Conservation (phyloP, 2,797 vertebrate species). For the Chelidonichthys spinosus region DNA sequence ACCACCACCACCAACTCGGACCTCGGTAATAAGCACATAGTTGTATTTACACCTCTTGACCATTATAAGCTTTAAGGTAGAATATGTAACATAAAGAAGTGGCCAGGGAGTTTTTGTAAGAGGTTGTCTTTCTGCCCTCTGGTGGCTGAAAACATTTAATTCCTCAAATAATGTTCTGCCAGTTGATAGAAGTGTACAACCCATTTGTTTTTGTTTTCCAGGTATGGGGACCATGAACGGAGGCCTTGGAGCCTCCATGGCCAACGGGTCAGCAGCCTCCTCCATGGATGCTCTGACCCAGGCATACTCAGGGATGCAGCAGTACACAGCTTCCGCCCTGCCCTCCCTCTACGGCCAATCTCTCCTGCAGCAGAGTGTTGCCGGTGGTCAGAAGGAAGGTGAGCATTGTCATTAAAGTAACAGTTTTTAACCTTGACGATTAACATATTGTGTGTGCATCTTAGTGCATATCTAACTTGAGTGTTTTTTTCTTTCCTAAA, state of each 20-base stretch:
- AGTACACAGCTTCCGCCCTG: slow-evolving; percentile 96
- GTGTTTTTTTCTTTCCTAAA: slow-evolving; percentile 68
- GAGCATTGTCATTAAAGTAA: slow-evolving; percentile 50
- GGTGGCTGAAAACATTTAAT: slow-evolving; percentile 3
- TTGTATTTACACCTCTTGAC: not conserved
- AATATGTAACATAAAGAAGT: not conserved
- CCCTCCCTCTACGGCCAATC: slow-evolving; percentile 97
- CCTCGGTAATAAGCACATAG: too few relatives aligned
- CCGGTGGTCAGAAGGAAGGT: slow-evolving; percentile 98
- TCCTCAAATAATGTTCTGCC: not conserved
- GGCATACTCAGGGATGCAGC: slow-evolving; percentile 99
- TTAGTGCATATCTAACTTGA: slow-evolving; percentile 44
- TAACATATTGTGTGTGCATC: not conserved
- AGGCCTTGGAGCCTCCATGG: slow-evolving; percentile 94
- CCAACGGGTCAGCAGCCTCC: slow-evolving; percentile 92
- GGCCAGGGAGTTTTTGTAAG: not conserved
- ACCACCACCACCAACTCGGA: not conserved
- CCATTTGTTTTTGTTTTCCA: slow-evolving; percentile 73
- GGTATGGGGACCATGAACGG: slow-evolving; percentile 97
- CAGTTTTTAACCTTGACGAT: not conserved
- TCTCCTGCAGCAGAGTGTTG: slow-evolving; percentile 93
- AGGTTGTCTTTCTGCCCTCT: slow-evolving; percentile 20
- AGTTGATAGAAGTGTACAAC: not conserved
- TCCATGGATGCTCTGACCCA: slow-evolving; percentile 98
- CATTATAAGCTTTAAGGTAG: not conserved